A percentile compares a stretch with the other conserved stretches of the same genome.
Evolutionary conservation across 2,888 invertebrate species (phyloP).

Genomic region (Rhamphomyia laevipes): DNA sequence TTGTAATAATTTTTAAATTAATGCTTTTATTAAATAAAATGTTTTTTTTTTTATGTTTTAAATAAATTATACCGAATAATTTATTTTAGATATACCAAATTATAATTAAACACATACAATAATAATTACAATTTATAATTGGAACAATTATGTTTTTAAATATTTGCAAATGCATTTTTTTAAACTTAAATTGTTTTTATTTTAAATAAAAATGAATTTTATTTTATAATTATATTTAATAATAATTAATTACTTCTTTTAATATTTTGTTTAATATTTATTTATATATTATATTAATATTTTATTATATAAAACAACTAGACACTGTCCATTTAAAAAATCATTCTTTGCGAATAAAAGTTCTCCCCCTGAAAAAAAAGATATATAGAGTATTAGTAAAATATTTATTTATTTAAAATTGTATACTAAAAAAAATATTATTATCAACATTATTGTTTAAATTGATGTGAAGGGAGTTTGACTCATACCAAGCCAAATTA

Average conservation of each 20-base stretch:
- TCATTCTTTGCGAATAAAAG: constrained; percentile 78
- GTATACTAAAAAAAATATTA: background rate
- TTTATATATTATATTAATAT: background rate
- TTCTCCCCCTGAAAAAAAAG: constrained; percentile 58
- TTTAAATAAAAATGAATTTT: constrained; percentile 17
- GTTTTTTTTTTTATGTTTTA: background rate
- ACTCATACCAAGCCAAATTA: too few species aligned
- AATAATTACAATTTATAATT: too few species aligned
- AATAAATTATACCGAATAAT: too few species aligned
- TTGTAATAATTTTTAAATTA: too few species aligned
- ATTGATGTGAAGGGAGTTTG: too few species aligned
- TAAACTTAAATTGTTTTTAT: constrained; percentile 22
- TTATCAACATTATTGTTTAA: too few species aligned
- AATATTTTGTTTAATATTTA: background rate
- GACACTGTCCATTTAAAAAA: constrained; percentile 30
- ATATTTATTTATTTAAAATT: background rate
- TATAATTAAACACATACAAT: too few species aligned
- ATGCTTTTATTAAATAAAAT: background rate
- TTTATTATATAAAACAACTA: constrained; percentile 35
- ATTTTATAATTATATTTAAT: background rate
- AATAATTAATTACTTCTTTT: background rate
- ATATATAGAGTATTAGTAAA: constrained; percentile 2
- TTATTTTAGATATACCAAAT: too few species aligned
- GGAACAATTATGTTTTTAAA: too few species aligned
- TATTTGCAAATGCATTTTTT: constrained; percentile 11